Base-by-base conservation (phyloP, 2,888 invertebrate species). In the Frankliniella fusca region DNA sequence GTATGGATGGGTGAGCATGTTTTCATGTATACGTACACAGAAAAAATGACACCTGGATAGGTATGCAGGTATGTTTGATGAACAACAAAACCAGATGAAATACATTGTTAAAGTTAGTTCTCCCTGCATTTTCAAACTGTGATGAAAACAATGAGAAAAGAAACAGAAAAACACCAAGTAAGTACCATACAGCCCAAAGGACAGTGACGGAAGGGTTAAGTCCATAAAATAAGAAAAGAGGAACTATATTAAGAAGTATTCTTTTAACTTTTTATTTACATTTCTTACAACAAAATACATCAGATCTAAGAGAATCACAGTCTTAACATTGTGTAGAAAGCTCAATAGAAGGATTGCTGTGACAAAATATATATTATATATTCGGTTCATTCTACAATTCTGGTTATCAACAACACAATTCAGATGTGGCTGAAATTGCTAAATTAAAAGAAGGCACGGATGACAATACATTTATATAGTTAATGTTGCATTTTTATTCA, bases 91-190 rank as follows among this genome's bases (percentile, higher is more conserved):
- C 38, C 38, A 81, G 50, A 28, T 81, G 81, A 54, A 54, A 28
- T 50, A 54, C 54, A 81, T 28, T 65, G 28, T 48, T 54, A 38
- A 28, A n/a, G 49, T 81, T 61, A 20, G 28, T 81, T 81, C 61
- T 81, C 81, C 81, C 54, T 61, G 81, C 61, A 61, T 61, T 18
- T 38, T 38, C 38, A 61, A n/a, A 61, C 18, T 82, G 48, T 84
- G 84, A 83, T 83, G 83, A 81, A 82, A 28, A 49, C 80, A 79
- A 48, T 20, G 38, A 48, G 12, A 79, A 81, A 49, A 48, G 81
- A 80, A 48, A 48, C 38, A 80, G 80, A 80, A 80, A 48, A 65
- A 50, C 80, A 23, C 38, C 70, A 65, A 48, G 8, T 27, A 65
- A 48, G 8, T 27, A n/a, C 11, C 61, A 76, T 38, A 48, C 1